Percentiles rank a stretch among this genome's conserved stretches.
These are phyloP conservation scores for Pontoporia blainvillei DNA, from an alignment of 2,113 vertebrate species.

Conservation along the genomic window DNA sequence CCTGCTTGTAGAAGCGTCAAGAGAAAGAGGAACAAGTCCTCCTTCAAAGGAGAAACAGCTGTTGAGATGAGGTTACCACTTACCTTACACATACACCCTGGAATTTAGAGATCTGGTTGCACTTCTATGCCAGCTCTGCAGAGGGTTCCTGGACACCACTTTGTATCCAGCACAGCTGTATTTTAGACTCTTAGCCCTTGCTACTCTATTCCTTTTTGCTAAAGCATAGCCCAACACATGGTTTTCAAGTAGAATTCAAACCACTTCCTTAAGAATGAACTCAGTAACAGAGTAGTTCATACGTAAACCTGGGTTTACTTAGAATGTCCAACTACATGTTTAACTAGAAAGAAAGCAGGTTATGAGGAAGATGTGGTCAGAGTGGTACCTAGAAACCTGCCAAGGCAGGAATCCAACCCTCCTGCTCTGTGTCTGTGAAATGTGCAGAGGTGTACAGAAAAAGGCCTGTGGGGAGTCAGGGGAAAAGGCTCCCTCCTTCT, in stretches of 20 bases:
- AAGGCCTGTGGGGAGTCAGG: too few relatives aligned
- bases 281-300: not conserved
- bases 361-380: not conserved
- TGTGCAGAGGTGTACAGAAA: not conserved
- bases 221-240: not conserved
- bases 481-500: not conserved
- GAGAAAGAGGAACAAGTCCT: not conserved
- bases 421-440: not conserved
- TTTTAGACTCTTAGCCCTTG: not conserved
- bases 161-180: not conserved
- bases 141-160: not conserved
- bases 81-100: not conserved
- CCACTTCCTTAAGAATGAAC: not conserved
- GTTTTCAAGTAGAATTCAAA: slow-evolving; percentile 25
- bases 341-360: not conserved
- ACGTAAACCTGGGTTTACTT: not conserved
- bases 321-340: not conserved
- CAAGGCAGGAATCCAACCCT: too few relatives aligned
- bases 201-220: not conserved
- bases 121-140: not conserved
- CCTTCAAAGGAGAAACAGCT: not conserved
- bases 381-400: not conserved
- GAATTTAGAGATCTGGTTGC: not conserved
- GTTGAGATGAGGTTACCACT: not conserved
- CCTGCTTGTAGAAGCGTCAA: not conserved